phyloP scores from a whole-genome alignment of 2,888 invertebrate genomes.

The Platerodrilus igneus region DNA sequence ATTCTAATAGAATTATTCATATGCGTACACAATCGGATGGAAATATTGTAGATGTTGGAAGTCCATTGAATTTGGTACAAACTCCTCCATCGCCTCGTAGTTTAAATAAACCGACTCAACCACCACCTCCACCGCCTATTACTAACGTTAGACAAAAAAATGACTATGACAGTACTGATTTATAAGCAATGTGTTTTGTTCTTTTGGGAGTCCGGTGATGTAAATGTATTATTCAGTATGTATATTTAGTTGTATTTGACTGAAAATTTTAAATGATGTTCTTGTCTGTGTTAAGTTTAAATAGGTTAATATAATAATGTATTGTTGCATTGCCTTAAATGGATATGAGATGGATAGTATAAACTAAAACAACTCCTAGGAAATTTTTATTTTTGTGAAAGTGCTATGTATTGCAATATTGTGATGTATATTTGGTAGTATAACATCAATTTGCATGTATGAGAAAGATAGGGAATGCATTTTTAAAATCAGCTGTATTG shows the following conservation, averaged over 20 bases:
- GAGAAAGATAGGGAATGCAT: too few species aligned
- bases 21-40: slow-evolving; percentile 48
- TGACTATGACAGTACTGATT: slow-evolving; percentile 43
- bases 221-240: too few species aligned
- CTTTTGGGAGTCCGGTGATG: slow-evolving; percentile 31
- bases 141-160: slow-evolving; percentile 28
- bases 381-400: too few species aligned
- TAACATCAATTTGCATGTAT: too few species aligned
- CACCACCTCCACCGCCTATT: slow-evolving; percentile 47
- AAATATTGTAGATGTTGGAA: slow-evolving; percentile 41
- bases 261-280: slow-evolving; percentile 26
- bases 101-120: slow-evolving; percentile 45
- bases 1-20: slow-evolving; percentile 42
- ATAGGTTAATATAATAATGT: slow-evolving; percentile 13
- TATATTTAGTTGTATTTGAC: too few species aligned
- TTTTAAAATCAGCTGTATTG: too few species aligned
- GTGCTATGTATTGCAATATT: too few species aligned
- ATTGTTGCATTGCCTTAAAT: too few species aligned
- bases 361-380: too few species aligned
- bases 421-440: too few species aligned
- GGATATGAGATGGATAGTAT: too few species aligned
- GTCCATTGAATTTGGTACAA: slow-evolving; percentile 25
- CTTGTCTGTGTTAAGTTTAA: slow-evolving; percentile 22
- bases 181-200: slow-evolving; percentile 33
- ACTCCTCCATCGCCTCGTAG: slow-evolving; percentile 41